Evolutionary conservation across 1,140 invertebrate genomes (phyloP).

Genomic region (Monochamus saltuarius): DNA sequence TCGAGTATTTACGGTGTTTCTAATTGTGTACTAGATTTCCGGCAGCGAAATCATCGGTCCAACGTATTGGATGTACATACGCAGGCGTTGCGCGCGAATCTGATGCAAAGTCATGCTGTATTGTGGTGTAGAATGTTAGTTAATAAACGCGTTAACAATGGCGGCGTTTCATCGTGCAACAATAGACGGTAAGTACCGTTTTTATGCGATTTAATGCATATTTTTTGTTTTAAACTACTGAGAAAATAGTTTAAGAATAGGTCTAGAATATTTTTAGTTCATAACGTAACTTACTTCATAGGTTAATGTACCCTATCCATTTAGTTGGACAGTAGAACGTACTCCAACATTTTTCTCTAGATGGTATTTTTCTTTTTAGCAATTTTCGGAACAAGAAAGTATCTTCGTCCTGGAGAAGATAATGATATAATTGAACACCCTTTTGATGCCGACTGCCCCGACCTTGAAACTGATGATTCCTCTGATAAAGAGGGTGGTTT

Average conservation of each 20-base stretch:
- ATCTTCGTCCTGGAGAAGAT: neutral
- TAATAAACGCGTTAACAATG: conserved; percentile 4
- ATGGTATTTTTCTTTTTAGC: conserved; percentile 4
- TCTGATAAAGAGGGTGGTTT: too few relatives aligned
- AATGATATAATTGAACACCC: too few relatives aligned
- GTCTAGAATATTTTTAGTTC: conserved; percentile 7
- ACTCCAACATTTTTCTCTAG: neutral
- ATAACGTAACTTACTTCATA: conserved; percentile 7
- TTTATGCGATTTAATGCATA: conserved; percentile 4
- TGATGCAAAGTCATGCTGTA: conserved; percentile 3
- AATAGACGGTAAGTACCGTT: conserved; percentile 3
- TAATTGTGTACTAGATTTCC: conserved; percentile 1
- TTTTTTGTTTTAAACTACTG: conserved; percentile 7
- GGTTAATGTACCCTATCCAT: conserved; percentile 6
- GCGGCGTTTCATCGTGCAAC: conserved; percentile 8
- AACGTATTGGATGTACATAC: conserved; percentile 6
- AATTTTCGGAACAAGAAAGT: neutral
- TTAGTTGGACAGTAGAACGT: conserved; percentile 1
- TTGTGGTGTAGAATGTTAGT: conserved; percentile 4
- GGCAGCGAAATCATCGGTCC: conserved; percentile 5
- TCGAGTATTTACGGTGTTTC: neutral
- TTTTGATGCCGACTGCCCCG: too few relatives aligned
- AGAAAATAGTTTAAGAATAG: conserved; percentile 7
- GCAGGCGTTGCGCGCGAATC: conserved; percentile 9
- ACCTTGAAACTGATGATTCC: too few relatives aligned